These are phyloP conservation scores for Poicephalus meyeri DNA, from an alignment of 2,113 vertebrate species.

Conservation along the genomic window DNA sequence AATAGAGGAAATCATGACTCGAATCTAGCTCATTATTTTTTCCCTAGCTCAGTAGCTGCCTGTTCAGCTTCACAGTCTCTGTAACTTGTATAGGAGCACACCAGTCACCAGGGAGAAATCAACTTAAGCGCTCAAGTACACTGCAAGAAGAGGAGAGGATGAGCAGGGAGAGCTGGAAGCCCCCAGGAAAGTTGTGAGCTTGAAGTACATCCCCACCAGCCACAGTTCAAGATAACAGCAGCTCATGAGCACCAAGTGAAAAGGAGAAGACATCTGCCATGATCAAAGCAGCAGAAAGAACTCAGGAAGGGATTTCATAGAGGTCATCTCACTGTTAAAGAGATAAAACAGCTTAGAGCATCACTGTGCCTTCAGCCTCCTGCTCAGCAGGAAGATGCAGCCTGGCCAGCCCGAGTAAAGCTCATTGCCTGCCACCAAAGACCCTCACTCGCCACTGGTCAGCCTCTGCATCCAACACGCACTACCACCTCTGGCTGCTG, in stretches of 20 bases:
- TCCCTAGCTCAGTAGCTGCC: not conserved
- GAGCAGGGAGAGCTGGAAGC: not conserved
- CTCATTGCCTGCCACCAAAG: not conserved
- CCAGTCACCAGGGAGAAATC: not conserved
- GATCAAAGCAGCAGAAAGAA: not conserved
- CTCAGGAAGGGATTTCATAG: not conserved
- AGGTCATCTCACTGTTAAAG: not conserved
- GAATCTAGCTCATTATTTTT: not conserved
- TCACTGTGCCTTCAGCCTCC: not conserved
- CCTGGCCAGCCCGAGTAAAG: not conserved
- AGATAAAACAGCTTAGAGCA: not conserved
- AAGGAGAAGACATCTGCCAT: not conserved
- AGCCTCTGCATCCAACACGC: fast-evolving
- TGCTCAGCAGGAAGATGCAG: not conserved
- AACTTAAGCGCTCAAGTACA: not conserved
- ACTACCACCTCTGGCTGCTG: not conserved
- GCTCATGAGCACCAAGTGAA: not conserved
- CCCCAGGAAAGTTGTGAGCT: not conserved
- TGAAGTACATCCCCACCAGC: not conserved
- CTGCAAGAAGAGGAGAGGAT: fast-evolving
- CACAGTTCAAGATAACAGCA: not conserved
- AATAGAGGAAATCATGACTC: not conserved
- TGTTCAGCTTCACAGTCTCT: not conserved
- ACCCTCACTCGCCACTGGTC: fast-evolving
- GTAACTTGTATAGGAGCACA: not conserved